Base-by-base conservation (phyloP, 2,888 invertebrate genomes). In the Drosophila pseudotalamancana region DNA sequence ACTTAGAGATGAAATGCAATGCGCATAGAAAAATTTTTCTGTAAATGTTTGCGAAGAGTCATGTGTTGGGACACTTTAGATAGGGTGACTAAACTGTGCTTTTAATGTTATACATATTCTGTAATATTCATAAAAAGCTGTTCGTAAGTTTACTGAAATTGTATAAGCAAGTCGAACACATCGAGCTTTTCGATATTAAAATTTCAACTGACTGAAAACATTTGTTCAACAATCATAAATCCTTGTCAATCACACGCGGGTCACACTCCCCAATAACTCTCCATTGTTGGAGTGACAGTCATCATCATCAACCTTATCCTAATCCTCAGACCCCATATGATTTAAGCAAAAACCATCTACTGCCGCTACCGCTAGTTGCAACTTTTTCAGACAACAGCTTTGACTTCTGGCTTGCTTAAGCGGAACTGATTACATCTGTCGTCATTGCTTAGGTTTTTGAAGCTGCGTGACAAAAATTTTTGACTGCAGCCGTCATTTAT, bases 1-100 rank as follows among this genome's bases (percentile, higher is more conserved):
- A 71, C 75, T 82, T 74, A 79, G 87, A 89, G 78, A 88, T 88
- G 90, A 89, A 89, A 90, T 89, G 88, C 89, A 89, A 89, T 89
- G 82, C 89, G 87, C 83, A 88, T 82, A 76, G 65, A 86, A 81
- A 83, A 76, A 74, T 70, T 83, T 79, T 49, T 53, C 43, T 37
- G 77, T 72, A 68, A 81, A 68, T 87, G 70, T 87, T 85, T 85
- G 64, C 19, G n/a, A 9, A 23, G 60, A 31, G 60, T 60, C 31
- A 31, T 55, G 43, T 21, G 14, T 12, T 8, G 19, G 39, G 29
- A 4, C 12, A 1, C 19, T 35, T 29, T 63, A 16, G 5, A n/a
- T 21, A 39, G 40, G 85, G 77, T 87, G 78, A 81, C 72, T 87
- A 77, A 83, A 77, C 83, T 65, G 74, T 27, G 39, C 46, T 63